phyloP scores from a whole-genome alignment of 2,113 vertebrate genomes.

The Peucedramus taeniatus region DNA sequence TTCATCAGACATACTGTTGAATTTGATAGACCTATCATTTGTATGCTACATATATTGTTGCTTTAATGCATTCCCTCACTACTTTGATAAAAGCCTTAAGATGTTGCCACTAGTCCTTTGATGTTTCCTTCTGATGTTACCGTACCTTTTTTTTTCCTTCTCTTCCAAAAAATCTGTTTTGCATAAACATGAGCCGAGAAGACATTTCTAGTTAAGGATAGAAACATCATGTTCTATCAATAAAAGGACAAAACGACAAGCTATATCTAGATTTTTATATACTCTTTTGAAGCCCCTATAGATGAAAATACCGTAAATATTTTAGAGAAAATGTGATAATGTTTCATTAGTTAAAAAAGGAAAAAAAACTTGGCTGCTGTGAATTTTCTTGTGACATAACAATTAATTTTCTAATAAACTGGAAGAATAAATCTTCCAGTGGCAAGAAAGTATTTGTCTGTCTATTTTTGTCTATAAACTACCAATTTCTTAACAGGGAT shows the following conservation, averaged over 20 bases:
- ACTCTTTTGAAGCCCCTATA: not conserved
- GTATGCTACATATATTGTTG: slow-evolving; percentile 66
- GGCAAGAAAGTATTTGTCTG: not conserved
- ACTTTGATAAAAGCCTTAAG: slow-evolving; percentile 80
- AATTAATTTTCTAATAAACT: not conserved
- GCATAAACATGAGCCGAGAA: slow-evolving; percentile 73
- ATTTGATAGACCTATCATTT: slow-evolving; percentile 66
- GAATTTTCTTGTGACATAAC: not conserved
- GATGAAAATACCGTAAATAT: not conserved
- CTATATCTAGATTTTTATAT: not conserved
- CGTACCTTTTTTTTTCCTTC: slow-evolving; percentile 29
- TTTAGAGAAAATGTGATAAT: not conserved
- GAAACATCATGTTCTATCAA: slow-evolving; percentile 62
- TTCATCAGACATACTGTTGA: slow-evolving; percentile 56
- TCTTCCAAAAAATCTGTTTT: slow-evolving; percentile 67
- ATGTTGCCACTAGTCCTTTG: slow-evolving; percentile 75
- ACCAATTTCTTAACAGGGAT: not conserved
- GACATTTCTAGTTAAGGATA: slow-evolving; percentile 64
- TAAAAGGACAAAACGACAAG: slow-evolving; percentile 27
- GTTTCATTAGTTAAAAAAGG: not conserved
- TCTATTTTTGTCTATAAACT: not conserved
- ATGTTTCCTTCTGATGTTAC: slow-evolving; percentile 79
- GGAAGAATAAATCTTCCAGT: not conserved
- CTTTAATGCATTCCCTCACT: slow-evolving; percentile 80
- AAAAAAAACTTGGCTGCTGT: not conserved